Percentiles rank a stretch among this genome's conserved stretches.
Evolutionary conservation across 2,888 invertebrate genomes (phyloP).

Genomic region (Sphecodes monilicornis): DNA sequence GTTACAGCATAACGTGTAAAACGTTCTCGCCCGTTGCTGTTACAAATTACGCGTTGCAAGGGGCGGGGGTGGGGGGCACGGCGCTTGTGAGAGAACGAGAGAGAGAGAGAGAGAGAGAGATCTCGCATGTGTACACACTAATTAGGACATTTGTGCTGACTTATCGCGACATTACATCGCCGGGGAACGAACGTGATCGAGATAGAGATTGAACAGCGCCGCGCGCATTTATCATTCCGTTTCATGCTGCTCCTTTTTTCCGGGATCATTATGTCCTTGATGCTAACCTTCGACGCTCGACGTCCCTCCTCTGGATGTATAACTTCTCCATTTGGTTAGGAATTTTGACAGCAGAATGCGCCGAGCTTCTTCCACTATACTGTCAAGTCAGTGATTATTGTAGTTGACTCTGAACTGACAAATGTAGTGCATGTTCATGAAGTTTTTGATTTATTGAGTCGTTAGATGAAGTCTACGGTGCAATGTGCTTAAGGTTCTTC

Average conservation of each 20-base stretch:
- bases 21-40: slow-evolving; percentile 40
- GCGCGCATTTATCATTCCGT: slow-evolving; percentile 57
- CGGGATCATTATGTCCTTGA: slow-evolving; percentile 21
- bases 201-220: slow-evolving; percentile 63
- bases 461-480: too few relatives aligned
- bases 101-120: slow-evolving; percentile 4
- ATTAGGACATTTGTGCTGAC: slow-evolving; percentile 67
- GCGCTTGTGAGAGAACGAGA: not conserved
- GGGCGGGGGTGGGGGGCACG: slow-evolving; percentile 9
- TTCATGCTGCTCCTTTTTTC: slow-evolving; percentile 45
- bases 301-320: not conserved
- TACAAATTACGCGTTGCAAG: slow-evolving; percentile 62
- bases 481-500: too few relatives aligned
- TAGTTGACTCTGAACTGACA: too few relatives aligned
- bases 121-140: slow-evolving; percentile 51
- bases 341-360: not conserved
- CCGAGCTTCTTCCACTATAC: not conserved
- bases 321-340: not conserved
- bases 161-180: slow-evolving; percentile 67
- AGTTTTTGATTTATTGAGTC: too few relatives aligned
- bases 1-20: slow-evolving; percentile 56
- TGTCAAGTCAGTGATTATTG: too few relatives aligned
- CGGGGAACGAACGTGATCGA: slow-evolving; percentile 60
- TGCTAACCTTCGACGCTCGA: not conserved
- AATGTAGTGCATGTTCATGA: too few relatives aligned